Conservation (phyloP, 92 coral and sea anemone species). For the Epizoanthus stellaris region DNA sequence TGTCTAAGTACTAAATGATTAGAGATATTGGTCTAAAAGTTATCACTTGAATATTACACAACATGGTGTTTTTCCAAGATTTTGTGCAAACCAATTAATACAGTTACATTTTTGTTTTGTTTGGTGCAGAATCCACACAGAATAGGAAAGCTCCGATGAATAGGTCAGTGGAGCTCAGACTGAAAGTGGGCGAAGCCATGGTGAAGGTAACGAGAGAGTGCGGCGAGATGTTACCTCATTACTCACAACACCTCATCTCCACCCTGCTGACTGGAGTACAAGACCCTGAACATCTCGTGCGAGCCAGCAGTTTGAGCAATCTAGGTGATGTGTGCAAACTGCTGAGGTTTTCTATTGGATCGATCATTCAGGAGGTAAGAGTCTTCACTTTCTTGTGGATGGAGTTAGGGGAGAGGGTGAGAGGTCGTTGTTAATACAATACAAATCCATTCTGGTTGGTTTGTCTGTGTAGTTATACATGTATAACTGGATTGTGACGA, state of each 20-base stretch:
- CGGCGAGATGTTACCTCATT: conserved; percentile 84
- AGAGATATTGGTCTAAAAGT: too few species aligned
- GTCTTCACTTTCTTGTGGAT: too few species aligned
- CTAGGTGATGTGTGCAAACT: conserved; percentile 92
- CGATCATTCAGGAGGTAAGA: conserved; percentile 84
- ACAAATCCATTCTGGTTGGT: too few species aligned
- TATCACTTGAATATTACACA: too few species aligned
- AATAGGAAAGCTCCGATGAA: background rate
- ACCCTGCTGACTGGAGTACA: conserved; percentile 81
- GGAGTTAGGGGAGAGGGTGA: too few species aligned
- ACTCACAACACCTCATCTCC: conserved; percentile 78
- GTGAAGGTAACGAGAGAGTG: conserved; percentile 85
- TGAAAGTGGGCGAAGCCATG: conserved; percentile 92
- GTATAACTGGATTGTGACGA: too few species aligned
- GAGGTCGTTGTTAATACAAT: too few species aligned
- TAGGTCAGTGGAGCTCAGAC: conserved; percentile 73
- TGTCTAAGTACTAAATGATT: too few species aligned
- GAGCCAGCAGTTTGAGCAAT: conserved; percentile 96
- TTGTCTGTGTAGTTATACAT: too few species aligned
- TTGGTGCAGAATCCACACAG: conserved; percentile 1
- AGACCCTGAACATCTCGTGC: conserved; percentile 83
- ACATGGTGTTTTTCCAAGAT: too few species aligned
- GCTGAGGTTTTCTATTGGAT: conserved; percentile 80
- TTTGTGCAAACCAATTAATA: too few species aligned
- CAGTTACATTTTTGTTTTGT: background rate